A percentile compares a stretch with the other conserved stretches of the same genome.
Evolutionary conservation across 2,797 vertebrate species (phyloP).

Genomic region (Gallinago stenura): DNA sequence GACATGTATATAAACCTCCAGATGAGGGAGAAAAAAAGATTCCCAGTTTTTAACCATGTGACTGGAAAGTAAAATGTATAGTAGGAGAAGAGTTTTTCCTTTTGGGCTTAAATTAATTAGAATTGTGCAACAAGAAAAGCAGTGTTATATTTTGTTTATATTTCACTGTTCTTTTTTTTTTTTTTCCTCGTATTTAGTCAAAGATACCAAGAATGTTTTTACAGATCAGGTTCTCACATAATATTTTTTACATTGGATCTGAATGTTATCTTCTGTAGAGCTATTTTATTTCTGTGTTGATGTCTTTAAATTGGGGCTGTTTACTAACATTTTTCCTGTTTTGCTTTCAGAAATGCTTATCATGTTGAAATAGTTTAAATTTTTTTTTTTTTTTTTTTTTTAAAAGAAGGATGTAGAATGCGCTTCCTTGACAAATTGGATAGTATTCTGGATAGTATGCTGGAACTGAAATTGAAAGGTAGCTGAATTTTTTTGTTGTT

Average conservation of each 20-base stretch:
- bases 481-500: background rate
- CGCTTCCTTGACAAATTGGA: background rate
- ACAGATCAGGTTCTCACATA: background rate
- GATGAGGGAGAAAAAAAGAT: background rate
- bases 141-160: background rate
- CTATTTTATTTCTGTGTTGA: background rate
- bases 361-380: background rate
- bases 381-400: background rate
- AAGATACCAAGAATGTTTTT: background rate
- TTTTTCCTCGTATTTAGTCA: background rate
- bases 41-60: background rate
- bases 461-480: background rate
- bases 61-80: background rate
- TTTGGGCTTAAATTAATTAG: background rate
- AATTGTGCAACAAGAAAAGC: background rate
- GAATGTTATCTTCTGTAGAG: background rate
- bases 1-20: background rate
- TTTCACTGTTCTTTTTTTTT: background rate
- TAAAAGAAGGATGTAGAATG: background rate
- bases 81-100: background rate
- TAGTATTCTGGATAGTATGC: background rate
- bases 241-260: background rate
- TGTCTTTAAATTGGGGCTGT: background rate
- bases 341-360: background rate
- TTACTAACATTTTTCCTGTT: background rate